Evolutionary conservation across 1,140 invertebrate species (phyloP).

Genomic region (Wiebesia pumilae): DNA sequence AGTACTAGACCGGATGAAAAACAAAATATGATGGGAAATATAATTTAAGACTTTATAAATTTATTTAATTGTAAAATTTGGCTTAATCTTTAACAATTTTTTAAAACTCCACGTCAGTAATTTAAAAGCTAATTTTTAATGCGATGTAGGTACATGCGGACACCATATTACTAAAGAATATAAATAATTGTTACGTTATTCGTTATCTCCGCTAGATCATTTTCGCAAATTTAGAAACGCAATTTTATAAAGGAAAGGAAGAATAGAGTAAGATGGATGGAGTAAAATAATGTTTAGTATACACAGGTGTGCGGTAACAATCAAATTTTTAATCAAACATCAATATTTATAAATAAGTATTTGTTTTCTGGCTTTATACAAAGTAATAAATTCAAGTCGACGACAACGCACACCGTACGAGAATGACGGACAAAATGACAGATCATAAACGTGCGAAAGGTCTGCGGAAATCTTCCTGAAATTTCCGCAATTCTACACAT

Average conservation of each 20-base stretch:
- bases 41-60: background rate
- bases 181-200: background rate
- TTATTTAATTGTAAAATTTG: background rate
- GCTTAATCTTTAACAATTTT: background rate
- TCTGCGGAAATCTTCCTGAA: constrained; percentile 32
- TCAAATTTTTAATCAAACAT: constrained; percentile 70
- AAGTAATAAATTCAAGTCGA: constrained; percentile 58
- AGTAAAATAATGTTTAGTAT: constrained; percentile 56
- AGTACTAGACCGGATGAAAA: background rate
- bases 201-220: no score
- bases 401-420: constrained; percentile 51
- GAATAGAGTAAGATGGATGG: constrained; percentile 27
- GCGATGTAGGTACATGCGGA: background rate
- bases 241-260: background rate
- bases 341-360: constrained; percentile 69
- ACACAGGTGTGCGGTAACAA: constrained; percentile 67
- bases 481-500: background rate
- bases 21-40: background rate
- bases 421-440: constrained; percentile 38
- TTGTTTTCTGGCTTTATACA: constrained; percentile 66
- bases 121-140: constrained; percentile 14
- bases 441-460: constrained; percentile 29
- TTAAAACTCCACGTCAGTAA: background rate
- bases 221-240: background rate
- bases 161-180: constrained; percentile 31